Percentiles rank a stretch among this genome's conserved stretches.
phyloP scores from a whole-genome alignment of 2,797 vertebrate genomes.

The Sebastes trivittatus region DNA sequence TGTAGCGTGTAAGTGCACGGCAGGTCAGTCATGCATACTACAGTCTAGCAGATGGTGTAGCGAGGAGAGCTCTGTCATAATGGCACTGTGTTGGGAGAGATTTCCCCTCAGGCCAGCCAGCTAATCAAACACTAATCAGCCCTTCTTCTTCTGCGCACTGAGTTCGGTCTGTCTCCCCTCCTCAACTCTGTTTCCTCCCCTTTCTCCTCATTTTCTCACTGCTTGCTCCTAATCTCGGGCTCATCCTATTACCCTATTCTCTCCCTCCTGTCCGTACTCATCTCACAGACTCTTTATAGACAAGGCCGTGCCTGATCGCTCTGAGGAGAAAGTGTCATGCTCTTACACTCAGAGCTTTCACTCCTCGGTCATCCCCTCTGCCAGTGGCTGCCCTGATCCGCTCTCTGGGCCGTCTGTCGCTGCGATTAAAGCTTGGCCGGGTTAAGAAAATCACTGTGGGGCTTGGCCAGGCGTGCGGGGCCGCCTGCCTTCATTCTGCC shows the following conservation, averaged over 20 bases:
- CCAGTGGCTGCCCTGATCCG: conserved; percentile 51
- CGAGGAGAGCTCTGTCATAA: conserved; percentile 27
- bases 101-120: conserved; percentile 54
- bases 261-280: conserved; percentile 17
- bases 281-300: conserved; percentile 41
- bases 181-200: conserved; percentile 15
- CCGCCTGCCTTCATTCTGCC: conserved; percentile 21
- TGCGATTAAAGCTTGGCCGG: conserved; percentile 64
- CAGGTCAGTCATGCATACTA: conserved; percentile 47
- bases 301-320: conserved; percentile 25
- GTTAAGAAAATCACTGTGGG: conserved; percentile 57
- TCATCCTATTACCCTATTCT: conserved; percentile 38
- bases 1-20: conserved; percentile 16
- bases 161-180: conserved; percentile 6
- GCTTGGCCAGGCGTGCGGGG: conserved; percentile 29
- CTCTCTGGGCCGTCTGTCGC: conserved; percentile 61
- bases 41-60: conserved; percentile 57
- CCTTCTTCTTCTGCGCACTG: conserved; percentile 27
- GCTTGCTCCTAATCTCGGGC: conserved; percentile 33
- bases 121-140: conserved; percentile 74
- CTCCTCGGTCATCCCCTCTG: conserved; percentile 41
- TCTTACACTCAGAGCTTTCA: conserved; percentile 52
- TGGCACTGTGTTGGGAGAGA: conserved; percentile 42
- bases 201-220: conserved; percentile 19
- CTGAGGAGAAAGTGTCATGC: conserved; percentile 56